Evolutionary conservation across 2,113 vertebrate genomes (phyloP).

Genomic region (Mormoops blainvillei): DNA sequence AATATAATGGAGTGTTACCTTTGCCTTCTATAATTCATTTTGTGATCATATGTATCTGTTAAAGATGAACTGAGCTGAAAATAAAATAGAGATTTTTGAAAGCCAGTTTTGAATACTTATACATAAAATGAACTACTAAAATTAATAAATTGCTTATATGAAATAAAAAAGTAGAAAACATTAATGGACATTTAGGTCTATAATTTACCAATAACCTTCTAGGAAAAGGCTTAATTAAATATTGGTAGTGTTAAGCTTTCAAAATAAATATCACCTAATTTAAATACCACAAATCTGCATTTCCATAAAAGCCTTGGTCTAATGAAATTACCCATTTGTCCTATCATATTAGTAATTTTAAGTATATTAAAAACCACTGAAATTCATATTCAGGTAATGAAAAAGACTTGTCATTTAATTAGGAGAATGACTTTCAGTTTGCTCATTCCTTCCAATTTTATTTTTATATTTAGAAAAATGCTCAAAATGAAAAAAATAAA

Average conservation of each 20-base stretch:
- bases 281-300: not conserved
- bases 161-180: not conserved
- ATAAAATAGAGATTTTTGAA: not conserved
- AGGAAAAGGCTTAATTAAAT: not conserved
- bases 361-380: not conserved
- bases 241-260: not conserved
- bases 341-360: not conserved
- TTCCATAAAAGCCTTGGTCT: not conserved
- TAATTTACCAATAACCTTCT: not conserved
- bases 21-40: not conserved
- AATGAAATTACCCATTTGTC: not conserved
- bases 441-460: not conserved
- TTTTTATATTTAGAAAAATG: conserved; percentile 9
- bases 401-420: not conserved
- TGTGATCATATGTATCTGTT: not conserved
- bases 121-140: not conserved
- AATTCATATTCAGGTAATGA: not conserved
- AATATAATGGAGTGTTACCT: not conserved
- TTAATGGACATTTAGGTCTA: not conserved
- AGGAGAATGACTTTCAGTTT: not conserved
- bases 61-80: not conserved
- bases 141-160: not conserved
- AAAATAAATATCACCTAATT: not conserved
- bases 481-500: not conserved
- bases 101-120: not conserved